Conservation (phyloP, 2,888 invertebrate genomes). For the Tortricodes alternella region DNA sequence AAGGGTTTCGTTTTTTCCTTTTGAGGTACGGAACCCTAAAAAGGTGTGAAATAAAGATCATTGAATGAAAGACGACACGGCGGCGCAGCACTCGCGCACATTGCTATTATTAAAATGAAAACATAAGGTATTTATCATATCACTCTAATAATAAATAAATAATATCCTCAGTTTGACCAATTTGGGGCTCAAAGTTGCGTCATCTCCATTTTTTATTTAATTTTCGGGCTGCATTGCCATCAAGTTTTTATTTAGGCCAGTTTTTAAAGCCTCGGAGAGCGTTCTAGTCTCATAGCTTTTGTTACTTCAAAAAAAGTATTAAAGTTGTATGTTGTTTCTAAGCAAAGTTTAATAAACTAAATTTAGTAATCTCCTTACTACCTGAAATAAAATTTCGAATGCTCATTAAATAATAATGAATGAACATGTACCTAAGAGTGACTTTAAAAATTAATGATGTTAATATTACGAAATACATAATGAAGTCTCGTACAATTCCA, state of each 20-base stretch:
- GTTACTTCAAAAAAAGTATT: not conserved
- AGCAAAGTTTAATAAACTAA: not conserved
- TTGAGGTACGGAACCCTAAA: too few relatives aligned
- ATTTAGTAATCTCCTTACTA: too few relatives aligned
- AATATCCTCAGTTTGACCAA: too few relatives aligned
- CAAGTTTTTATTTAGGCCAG: not conserved
- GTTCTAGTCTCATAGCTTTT: conserved; percentile 11
- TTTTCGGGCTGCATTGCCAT: not conserved
- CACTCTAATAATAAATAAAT: too few relatives aligned
- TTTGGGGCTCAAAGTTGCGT: too few relatives aligned
- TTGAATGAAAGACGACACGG: conserved; percentile 4
- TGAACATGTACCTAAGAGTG: too few relatives aligned
- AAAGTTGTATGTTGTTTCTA: not conserved
- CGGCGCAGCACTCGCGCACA: not conserved
- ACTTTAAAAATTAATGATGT: too few relatives aligned
- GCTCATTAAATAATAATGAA: too few relatives aligned
- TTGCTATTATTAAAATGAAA: not conserved
- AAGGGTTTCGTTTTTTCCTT: too few relatives aligned
- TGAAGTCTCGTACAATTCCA: not conserved
- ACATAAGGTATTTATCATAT: too few relatives aligned
- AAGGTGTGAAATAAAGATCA: conserved; percentile 6
- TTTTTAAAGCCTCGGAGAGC: conserved; percentile 1
- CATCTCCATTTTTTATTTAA: conserved; percentile 1
- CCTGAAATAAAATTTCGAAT: too few relatives aligned
- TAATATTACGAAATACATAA: too few relatives aligned